phyloP scores from a whole-genome alignment of 2,113 vertebrate genomes.

The Prunella fulvescens region DNA sequence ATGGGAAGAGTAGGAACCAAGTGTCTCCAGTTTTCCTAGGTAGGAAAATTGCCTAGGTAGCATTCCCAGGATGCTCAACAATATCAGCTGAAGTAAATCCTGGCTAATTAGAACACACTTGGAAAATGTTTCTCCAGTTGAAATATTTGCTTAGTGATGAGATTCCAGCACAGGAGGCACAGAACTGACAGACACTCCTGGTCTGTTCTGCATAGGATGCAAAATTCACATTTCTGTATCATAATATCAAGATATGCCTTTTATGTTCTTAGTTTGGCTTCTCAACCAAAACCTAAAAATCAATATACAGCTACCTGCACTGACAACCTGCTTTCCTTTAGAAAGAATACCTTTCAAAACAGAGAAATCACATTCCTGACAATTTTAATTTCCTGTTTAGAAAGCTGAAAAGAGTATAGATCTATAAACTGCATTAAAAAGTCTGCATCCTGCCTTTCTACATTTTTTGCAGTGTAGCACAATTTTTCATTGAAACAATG shows the following conservation, averaged over 20 bases:
- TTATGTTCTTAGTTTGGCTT: neutral
- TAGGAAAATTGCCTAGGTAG: neutral
- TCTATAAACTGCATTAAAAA: neutral
- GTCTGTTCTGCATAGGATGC: neutral
- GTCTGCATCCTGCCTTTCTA: neutral
- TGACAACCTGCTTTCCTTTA: neutral
- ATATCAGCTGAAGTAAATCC: neutral
- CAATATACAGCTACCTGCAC: neutral
- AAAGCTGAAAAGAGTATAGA: neutral
- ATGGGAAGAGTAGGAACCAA: neutral
- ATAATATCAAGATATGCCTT: neutral
- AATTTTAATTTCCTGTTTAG: neutral
- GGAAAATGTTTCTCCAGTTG: neutral
- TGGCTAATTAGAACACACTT: neutral
- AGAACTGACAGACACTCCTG: neutral
- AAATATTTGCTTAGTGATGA: neutral
- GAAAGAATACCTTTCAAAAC: neutral
- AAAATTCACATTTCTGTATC: neutral
- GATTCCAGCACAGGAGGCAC: neutral
- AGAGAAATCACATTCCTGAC: neutral
- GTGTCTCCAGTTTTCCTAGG: neutral
- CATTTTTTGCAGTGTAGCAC: neutral
- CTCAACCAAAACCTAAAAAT: neutral
- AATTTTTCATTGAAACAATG: neutral
- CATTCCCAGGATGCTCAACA: neutral